Evolutionary conservation across 2,888 invertebrate genomes (phyloP).

Genomic region (Ischnus inquisitorius): DNA sequence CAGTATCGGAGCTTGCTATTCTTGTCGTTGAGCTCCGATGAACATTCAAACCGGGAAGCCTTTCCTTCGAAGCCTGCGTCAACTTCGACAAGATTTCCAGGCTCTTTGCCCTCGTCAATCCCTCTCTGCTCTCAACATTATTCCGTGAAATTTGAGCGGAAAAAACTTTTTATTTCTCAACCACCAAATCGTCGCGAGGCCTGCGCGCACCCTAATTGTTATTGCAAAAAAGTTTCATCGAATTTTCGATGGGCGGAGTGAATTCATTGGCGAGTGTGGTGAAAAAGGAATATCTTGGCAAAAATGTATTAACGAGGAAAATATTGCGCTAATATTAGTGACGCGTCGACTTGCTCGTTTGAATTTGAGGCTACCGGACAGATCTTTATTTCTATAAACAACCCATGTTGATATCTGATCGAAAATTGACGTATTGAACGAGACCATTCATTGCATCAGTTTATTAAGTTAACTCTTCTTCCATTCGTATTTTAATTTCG

Average conservation of each 20-base stretch:
- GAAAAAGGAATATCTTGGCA: neutral
- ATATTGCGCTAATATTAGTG: neutral
- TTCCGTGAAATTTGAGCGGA: neutral
- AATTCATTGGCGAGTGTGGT: neutral
- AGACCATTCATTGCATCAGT: no score
- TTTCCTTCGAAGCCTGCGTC: constrained; percentile 23
- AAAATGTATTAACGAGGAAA: neutral
- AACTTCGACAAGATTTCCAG: constrained; percentile 22
- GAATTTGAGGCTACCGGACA: neutral
- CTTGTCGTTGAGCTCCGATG: constrained; percentile 9
- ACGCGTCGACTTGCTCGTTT: neutral
- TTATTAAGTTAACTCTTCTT: no score
- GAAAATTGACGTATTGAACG: no score
- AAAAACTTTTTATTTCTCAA: constrained; percentile 1
- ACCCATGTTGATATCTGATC: no score
- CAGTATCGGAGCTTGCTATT: constrained; percentile 35
- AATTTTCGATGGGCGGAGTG: neutral
- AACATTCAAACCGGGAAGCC: constrained; percentile 11
- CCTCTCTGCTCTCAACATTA: neutral
- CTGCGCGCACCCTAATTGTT: no score
- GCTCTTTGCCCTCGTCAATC: neutral
- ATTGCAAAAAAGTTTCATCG: neutral
- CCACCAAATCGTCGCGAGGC: neutral
- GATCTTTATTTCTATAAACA: no score
- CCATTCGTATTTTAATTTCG: no score